phyloP scores from a whole-genome alignment of 2,797 vertebrate species.

The Podarcis siculus region DNA sequence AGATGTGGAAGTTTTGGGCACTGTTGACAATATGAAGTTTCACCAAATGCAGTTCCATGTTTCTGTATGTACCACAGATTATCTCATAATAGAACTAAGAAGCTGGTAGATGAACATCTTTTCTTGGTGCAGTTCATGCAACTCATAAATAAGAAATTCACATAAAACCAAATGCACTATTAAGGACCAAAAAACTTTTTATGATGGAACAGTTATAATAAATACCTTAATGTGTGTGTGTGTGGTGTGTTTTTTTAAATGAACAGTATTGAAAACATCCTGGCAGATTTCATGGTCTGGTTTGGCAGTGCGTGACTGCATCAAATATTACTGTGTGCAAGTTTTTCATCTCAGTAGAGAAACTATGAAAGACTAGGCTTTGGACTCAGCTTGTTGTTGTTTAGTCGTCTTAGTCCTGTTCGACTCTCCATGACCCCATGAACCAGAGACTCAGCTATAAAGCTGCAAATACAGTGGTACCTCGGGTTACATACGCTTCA shows the following conservation, averaged over 20 bases:
- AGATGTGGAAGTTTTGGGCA: background rate
- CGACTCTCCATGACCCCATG: too few relatives aligned
- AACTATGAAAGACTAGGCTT: slow-evolving; percentile 16
- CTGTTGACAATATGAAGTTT: background rate
- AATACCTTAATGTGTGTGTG: background rate
- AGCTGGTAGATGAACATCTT: background rate
- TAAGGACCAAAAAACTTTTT: background rate
- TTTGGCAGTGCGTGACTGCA: background rate
- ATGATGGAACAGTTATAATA: background rate
- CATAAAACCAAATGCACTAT: background rate
- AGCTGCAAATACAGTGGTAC: too few relatives aligned
- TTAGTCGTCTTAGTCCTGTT: too few relatives aligned
- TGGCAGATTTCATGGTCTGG: background rate
- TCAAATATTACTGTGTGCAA: slow-evolving; percentile 10
- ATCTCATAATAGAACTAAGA: background rate
- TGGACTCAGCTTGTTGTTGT: background rate
- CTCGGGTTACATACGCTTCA: too few relatives aligned
- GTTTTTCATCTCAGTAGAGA: background rate
- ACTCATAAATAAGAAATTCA: background rate
- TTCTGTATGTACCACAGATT: background rate
- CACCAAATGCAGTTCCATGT: background rate
- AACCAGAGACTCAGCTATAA: too few relatives aligned
- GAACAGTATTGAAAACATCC: background rate
- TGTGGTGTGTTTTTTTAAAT: background rate
- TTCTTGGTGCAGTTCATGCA: slow-evolving; percentile 9